Evolutionary conservation across 2,113 vertebrate species (phyloP), one percentile per base, ranked within the genome.

Genomic region (Sphyrna mokarran): DNA sequence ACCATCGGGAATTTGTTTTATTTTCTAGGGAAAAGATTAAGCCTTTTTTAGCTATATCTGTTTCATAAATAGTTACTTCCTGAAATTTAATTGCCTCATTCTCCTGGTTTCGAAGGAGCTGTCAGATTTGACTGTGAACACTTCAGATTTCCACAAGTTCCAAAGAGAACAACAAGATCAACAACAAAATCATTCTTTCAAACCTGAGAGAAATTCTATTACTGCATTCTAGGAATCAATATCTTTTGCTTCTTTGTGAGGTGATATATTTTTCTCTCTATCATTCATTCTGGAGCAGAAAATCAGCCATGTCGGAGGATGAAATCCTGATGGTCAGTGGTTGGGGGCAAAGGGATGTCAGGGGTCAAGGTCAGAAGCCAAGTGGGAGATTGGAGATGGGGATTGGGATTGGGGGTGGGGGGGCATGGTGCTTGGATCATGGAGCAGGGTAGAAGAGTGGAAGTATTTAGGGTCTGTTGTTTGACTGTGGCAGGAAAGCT

Each of bases 71-170:
- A 76, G 54, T 72, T 40, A 48, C 69, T 48, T 72, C 26, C 66
- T 69, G 93, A 72, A 95, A 95, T 48, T 48, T 72, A 95, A 48
- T 72, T 89, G 40, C 86, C 22, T 89, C 13, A 54, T 90, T 54
- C 26, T 6, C 87, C 16, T 33, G 13, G 58, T 33, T 90, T 95
- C 13, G 33, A 95, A 95, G 37, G 66, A 69, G 66, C 66, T 69
- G 20, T 94, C 91, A 26, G 40, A 11, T 95, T 95, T 76, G 94
- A 95, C 40, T 16, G 69, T 95, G 94, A 72, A 76, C 22, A 72
- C 94, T 95, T 40, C 48, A 95, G 37, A 95, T 54, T 95, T 76
- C 69, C 23, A 9, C 58, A 95, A 95, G 23, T 95, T 76, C 68
- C n/a, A 95, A 43, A 72, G 43, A 54, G 69, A 43, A 33, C 29